Conservation (phyloP, 2,888 invertebrate genomes). For the Oscheius sp. region DNA sequence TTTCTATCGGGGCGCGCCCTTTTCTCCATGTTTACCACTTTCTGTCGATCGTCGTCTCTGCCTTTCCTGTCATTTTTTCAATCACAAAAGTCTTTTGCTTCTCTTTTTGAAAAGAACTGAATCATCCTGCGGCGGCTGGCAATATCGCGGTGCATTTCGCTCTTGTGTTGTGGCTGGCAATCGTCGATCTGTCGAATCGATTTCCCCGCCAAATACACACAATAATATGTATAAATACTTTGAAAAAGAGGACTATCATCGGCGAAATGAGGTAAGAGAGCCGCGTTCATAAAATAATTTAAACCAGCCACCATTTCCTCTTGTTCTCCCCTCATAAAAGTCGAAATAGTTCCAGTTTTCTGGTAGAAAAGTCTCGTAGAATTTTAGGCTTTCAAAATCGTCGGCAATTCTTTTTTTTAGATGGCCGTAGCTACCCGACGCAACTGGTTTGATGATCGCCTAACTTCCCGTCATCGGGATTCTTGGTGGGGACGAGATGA, state of each 20-base stretch:
- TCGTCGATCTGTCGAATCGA: no score
- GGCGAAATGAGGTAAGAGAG: background rate
- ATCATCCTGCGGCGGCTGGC: background rate
- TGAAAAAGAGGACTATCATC: background rate
- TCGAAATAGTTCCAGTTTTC: background rate
- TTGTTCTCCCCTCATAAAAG: background rate
- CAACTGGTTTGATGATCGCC: slow-evolving; percentile 42
- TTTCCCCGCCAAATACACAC: no score
- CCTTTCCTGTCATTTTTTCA: background rate
- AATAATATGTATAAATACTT: slow-evolving; percentile 1
- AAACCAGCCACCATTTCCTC: background rate
- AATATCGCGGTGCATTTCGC: no score
- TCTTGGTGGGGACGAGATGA: slow-evolving; percentile 54
- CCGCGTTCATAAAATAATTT: no score
- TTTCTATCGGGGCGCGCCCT: slow-evolving; percentile 13
- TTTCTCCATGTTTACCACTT: background rate
- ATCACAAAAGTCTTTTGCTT: no score
- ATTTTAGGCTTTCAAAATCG: no score
- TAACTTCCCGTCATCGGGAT: slow-evolving; percentile 45
- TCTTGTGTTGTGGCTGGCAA: no score
- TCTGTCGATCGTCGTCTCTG: background rate
- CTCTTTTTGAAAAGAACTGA: background rate
- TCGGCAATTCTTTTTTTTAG: no score
- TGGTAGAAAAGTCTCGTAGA: no score
- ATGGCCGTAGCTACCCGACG: slow-evolving; percentile 55